Evolutionary conservation across 2,113 vertebrate genomes (phyloP).

Genomic region (Narcine bancroftii): DNA sequence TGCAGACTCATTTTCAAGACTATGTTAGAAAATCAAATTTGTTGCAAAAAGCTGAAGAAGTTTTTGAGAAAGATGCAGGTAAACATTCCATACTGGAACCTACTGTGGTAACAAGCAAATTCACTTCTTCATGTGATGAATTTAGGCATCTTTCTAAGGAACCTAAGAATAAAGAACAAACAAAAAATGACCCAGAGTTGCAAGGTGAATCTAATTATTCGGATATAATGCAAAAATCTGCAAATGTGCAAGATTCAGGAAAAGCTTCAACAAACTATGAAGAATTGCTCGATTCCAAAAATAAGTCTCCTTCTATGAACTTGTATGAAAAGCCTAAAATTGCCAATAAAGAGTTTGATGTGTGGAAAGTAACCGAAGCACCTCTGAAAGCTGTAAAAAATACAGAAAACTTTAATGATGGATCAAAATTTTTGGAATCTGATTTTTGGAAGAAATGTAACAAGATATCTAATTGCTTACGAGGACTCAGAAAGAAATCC

Average conservation of each 20-base stretch:
- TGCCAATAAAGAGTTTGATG: neutral
- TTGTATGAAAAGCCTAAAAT: neutral
- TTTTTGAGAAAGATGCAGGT: neutral
- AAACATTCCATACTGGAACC: neutral
- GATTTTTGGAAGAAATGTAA: conserved; percentile 27
- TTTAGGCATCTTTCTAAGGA: neutral
- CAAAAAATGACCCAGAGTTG: neutral
- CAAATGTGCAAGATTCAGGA: neutral
- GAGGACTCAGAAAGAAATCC: conserved; percentile 24
- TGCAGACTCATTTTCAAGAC: conserved; percentile 39
- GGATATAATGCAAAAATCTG: neutral
- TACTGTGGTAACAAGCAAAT: neutral
- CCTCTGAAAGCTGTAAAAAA: conserved; percentile 20
- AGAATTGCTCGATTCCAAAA: neutral
- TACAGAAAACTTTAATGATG: neutral
- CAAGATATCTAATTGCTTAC: conserved; percentile 25
- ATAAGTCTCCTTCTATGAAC: neutral
- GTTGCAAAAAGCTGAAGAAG: neutral
- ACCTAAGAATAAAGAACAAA: neutral
- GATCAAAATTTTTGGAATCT: conserved; percentile 18
- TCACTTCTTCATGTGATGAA: neutral
- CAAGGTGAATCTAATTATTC: neutral
- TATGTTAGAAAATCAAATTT: neutral
- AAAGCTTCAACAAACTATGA: neutral
- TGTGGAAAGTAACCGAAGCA: neutral